Conservation (phyloP, 2,113 vertebrate species). For the Megaceryle torquata region DNA sequence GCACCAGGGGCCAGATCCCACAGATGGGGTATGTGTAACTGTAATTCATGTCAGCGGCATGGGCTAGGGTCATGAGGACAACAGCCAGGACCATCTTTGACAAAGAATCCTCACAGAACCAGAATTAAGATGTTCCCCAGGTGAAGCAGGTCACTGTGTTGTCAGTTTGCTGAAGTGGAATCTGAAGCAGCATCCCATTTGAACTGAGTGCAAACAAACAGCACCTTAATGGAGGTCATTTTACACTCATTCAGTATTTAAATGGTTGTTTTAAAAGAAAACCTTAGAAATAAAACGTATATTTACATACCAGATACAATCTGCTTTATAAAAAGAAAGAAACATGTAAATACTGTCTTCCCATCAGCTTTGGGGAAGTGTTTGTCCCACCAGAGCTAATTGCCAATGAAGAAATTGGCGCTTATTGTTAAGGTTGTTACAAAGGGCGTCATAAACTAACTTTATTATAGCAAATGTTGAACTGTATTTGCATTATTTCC, state of each 20-base stretch:
- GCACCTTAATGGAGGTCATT: background rate
- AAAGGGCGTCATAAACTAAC: slow-evolving; percentile 3
- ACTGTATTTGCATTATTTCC: slow-evolving; percentile 31
- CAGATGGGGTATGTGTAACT: background rate
- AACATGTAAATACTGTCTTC: background rate
- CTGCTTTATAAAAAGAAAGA: background rate
- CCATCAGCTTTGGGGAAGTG: background rate
- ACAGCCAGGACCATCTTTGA: background rate
- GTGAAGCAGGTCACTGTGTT: background rate
- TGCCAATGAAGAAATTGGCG: background rate
- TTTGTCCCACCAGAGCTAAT: slow-evolving; percentile 9
- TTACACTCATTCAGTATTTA: background rate
- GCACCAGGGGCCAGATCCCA: background rate
- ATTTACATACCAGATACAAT: background rate
- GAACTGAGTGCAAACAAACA: background rate
- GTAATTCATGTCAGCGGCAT: background rate
- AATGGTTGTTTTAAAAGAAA: background rate
- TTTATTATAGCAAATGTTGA: slow-evolving; percentile 21
- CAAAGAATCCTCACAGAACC: background rate
- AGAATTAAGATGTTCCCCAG: background rate
- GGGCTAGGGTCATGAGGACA: background rate
- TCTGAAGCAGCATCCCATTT: background rate
- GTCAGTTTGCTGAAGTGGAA: background rate
- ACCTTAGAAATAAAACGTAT: background rate
- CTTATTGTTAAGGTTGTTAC: background rate